Conservation (phyloP, 2,797 vertebrate genomes). For the Alcedo atthis region DNA sequence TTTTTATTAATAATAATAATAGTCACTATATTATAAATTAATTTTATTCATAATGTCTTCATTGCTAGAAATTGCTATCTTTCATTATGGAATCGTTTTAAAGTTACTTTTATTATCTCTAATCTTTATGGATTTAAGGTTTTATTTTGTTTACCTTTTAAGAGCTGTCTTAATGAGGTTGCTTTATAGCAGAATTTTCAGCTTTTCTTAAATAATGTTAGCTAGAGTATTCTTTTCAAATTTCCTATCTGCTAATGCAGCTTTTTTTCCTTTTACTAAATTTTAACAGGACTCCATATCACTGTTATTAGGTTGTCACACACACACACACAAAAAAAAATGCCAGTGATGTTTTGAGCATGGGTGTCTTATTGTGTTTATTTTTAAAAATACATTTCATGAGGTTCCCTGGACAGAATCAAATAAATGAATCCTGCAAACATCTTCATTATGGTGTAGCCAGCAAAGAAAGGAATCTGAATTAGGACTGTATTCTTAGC, state of each 20-base stretch:
- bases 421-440: constrained; percentile 67
- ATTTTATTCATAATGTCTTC: constrained; percentile 12
- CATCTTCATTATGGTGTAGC: constrained; percentile 64
- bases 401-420: constrained; percentile 56
- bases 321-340: background rate
- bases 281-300: constrained; percentile 26
- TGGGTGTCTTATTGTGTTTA: constrained; percentile 56
- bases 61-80: constrained; percentile 6
- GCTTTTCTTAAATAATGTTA: constrained; percentile 17
- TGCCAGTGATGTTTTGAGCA: constrained; percentile 1
- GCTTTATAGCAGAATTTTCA: constrained; percentile 43
- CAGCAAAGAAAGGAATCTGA: constrained; percentile 53
- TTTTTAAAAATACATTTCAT: constrained; percentile 66
- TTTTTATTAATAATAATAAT: background rate
- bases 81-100: constrained; percentile 26
- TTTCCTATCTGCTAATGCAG: constrained; percentile 36
- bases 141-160: constrained; percentile 55
- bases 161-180: constrained; percentile 6
- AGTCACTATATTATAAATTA: background rate
- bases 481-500: constrained; percentile 66
- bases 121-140: constrained; percentile 21
- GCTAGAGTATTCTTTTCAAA: constrained; percentile 19
- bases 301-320: constrained; percentile 46
- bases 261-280: constrained; percentile 27
- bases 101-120: constrained; percentile 24